Percentiles rank a stretch among this genome's conserved stretches.
phyloP scores from a whole-genome alignment of 2,888 invertebrate genomes.

The Drosophila prolongata region DNA sequence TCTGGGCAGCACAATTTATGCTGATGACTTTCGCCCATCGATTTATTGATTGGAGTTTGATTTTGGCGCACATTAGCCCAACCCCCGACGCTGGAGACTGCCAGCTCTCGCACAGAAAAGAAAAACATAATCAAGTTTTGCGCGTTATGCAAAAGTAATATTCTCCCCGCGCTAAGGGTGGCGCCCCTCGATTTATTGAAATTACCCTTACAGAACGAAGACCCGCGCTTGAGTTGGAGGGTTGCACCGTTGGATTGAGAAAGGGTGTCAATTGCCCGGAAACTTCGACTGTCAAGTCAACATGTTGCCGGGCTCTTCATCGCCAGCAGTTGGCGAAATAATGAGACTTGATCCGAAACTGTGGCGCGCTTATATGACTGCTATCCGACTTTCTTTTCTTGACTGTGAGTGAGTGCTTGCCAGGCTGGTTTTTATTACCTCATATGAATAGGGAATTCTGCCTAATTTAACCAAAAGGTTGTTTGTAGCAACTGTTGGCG shows the following conservation, averaged over 20 bases:
- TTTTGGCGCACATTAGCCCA: slow-evolving; percentile 14
- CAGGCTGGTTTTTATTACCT: slow-evolving; percentile 31
- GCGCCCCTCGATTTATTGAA: slow-evolving; percentile 67
- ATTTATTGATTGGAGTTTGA: slow-evolving; percentile 67
- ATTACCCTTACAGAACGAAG: slow-evolving; percentile 70
- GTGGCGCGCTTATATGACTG: slow-evolving; percentile 41
- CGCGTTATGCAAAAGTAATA: slow-evolving; percentile 57
- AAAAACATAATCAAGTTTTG: slow-evolving; percentile 66
- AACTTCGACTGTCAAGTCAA: slow-evolving; percentile 78
- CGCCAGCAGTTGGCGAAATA: slow-evolving; percentile 61
- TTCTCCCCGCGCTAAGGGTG: slow-evolving; percentile 24
- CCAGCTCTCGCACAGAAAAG: slow-evolving; percentile 41
- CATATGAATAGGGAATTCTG: slow-evolving; percentile 26
- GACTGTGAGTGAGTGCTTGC: slow-evolving; percentile 4
- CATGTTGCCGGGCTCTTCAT: slow-evolving; percentile 75
- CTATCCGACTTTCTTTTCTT: slow-evolving; percentile 17
- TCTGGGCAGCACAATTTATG: slow-evolving; percentile 70
- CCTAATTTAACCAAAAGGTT: slow-evolving; percentile 21
- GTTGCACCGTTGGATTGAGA: slow-evolving; percentile 60
- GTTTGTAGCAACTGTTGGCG: slow-evolving; percentile 8
- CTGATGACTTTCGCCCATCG: slow-evolving; percentile 72
- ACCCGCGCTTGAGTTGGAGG: slow-evolving; percentile 25
- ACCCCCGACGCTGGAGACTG: slow-evolving; percentile 1
- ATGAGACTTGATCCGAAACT: slow-evolving; percentile 58
- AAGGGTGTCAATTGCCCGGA: slow-evolving; percentile 78